Evolutionary conservation across 2,888 invertebrate species (phyloP).

Genomic region (Cryptus viduatorius): DNA sequence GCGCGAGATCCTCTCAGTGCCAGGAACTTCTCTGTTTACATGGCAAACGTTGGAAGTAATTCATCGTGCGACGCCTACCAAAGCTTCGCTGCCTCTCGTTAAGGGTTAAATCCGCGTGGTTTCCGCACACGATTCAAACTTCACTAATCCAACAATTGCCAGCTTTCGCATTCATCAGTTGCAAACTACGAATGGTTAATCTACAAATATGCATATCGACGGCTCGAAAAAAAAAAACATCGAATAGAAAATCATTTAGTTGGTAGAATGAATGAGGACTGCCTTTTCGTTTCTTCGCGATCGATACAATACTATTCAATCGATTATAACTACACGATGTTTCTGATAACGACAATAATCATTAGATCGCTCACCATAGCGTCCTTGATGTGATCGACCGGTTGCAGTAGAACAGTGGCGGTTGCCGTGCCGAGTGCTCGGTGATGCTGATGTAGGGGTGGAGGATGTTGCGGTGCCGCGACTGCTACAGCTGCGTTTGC

Average conservation of each 20-base stretch:
- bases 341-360: constrained; percentile 8
- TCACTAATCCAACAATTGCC: constrained; percentile 8
- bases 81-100: constrained; percentile 22
- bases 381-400: constrained; percentile 84
- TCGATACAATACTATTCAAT: no score
- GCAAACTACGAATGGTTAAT: constrained; percentile 10
- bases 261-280: no score
- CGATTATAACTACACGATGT: neutral
- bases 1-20: constrained; percentile 24
- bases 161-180: neutral
- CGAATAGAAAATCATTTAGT: no score
- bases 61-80: constrained; percentile 52
- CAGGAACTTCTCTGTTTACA: constrained; percentile 74
- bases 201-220: neutral
- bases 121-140: neutral
- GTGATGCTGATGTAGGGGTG: constrained; percentile 77
- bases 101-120: constrained; percentile 70
- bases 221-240: neutral
- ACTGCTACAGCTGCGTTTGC: constrained; percentile 73
- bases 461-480: constrained; percentile 68
- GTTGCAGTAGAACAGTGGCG: constrained; percentile 82
- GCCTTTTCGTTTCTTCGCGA: no score
- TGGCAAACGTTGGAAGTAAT: constrained; percentile 74
- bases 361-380: constrained; percentile 82
- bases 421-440: constrained; percentile 77